Evolutionary conservation across 2,113 vertebrate genomes (phyloP), one percentile per base, ranked within the genome.

Genomic region (Gymnocephalus cernua): DNA sequence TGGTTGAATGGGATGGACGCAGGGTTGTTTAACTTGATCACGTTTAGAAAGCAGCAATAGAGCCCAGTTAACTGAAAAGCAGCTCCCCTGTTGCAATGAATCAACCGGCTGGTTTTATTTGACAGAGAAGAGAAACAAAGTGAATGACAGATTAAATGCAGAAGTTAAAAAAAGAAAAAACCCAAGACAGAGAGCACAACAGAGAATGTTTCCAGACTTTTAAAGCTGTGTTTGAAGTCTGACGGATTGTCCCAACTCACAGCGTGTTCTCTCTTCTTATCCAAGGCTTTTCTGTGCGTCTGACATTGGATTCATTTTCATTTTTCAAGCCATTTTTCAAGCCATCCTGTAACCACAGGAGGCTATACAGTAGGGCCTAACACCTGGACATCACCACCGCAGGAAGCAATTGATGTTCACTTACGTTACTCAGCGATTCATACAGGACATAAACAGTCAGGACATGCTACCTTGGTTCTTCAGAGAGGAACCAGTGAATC

Each of bases 21-120:
- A 53, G 66, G 47, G 51, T 74, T 41, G 51, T 88, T 86, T 86
- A 71, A 91, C 78, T 85, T 76, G 72, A 80, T 82, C 84, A 77
- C 27, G 38, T 81, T 83, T 48, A 73, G 62, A 80, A 75, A 77
- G 51, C 51, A 67, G 77, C 35, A 44, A 51, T 38, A 47, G 77
- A 79, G 53, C 25, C 38, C 32, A 54, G 50, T 82, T 72, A 66
- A 72, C 58, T 72, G 67, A 35, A 79, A 73, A 79, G 58, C 63
- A 18, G 38, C 58, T 82, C 69, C 45, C 29, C 41, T 66, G 62
- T 51, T 66, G 72, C 74, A 84, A 19, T 77, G 29, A 76, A 77
- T 87, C 81, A 79, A 73, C 69, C 54, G 2, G 16, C 56, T 74
- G 77, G 32, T 11, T 78, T 68, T 76, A 15, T 51, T 29, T 68